Percentiles rank a stretch among this genome's conserved stretches.
These are phyloP conservation scores for Hoplostethus mediterraneus DNA, from an alignment of 2,797 vertebrate species.

Conservation along the genomic window DNA sequence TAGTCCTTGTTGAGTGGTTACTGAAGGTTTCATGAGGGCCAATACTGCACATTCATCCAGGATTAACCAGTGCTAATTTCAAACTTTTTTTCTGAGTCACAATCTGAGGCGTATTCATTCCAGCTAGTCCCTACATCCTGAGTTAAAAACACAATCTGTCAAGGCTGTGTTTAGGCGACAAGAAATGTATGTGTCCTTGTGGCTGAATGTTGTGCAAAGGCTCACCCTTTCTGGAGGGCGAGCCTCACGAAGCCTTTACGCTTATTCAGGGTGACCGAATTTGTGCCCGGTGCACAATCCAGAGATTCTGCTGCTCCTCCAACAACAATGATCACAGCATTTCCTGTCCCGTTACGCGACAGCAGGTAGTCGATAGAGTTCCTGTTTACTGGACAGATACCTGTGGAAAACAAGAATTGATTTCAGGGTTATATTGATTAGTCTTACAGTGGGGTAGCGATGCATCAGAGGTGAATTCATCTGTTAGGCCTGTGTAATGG, in stretches of 20 bases:
- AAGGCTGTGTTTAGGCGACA: constrained; percentile 7
- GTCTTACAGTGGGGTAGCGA: no score
- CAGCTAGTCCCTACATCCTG: not conserved
- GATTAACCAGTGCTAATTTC: constrained; percentile 25
- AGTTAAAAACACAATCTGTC: constrained; percentile 23
- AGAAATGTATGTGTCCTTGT: constrained; percentile 8
- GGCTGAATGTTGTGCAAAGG: constrained; percentile 1
- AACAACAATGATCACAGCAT: constrained; percentile 94
- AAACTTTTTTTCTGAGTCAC: constrained; percentile 32
- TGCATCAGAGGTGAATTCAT: no score
- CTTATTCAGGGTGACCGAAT: constrained; percentile 90
- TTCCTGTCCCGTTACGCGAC: constrained; percentile 91
- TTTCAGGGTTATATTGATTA: no score
- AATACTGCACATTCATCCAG: constrained; percentile 36
- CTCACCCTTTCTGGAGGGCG: constrained; percentile 93
- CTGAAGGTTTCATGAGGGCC: constrained; percentile 14
- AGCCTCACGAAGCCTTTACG: constrained; percentile 95
- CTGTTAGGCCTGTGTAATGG: no score
- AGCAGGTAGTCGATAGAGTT: constrained; percentile 97
- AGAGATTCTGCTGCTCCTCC: constrained; percentile 97
- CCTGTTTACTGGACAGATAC: constrained; percentile 95
- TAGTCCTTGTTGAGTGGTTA: not conserved
- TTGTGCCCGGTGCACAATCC: constrained; percentile 89
- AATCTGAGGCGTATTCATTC: constrained; percentile 36
- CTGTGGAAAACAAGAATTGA: constrained; percentile 69